Base-by-base conservation (phyloP, 2,797 vertebrate species). In the Crypturellus tataupa region DNA sequence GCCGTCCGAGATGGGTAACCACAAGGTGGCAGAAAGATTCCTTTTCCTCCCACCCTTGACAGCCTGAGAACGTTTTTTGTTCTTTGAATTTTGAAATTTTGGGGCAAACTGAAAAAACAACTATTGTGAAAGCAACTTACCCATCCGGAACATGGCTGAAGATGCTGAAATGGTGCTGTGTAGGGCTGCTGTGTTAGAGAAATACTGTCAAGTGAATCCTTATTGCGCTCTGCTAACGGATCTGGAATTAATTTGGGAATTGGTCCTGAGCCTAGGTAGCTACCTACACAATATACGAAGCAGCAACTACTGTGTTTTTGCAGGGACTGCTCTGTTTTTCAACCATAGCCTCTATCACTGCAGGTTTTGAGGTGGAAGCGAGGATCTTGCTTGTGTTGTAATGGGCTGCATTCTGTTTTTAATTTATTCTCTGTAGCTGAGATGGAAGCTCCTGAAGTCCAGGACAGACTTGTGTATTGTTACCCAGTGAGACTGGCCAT, bases 401-500 rank as follows among this genome's bases (percentile, higher is more conserved):
- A 90, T 1, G 2, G 12, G 5, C 37, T 85, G 51, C 49, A 20
- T 65, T 12, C 58, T 14, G 49, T 17, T 67, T 18, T 55, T 55
- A 55, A 25, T 53, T 11, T 19, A 0, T 77, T 65, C 7, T 68
- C 78, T 1, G 0, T 75, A 99, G 99, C 98, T 51, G 98, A 97
- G 55, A 89, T 97, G 1, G 98, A 99, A 51, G 96, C 97, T 37
- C 87, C 98, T 0, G 98, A 98, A 42, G 95, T 98, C 16, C 98
- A 98, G 96, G 98, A 98, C 77, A 98, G 99, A 47, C 96, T 99
- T 7, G 99, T 99, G 16, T 99, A 99, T 97, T 99, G 99, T 93
- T 99, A 99, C 93, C 99, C 99, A 0, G 97, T 99, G 25, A 98
- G 99, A 70, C 96, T 99, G 67, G 98, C 98, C 13, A 94, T 98